These are phyloP conservation scores for Danaus melanippus DNA, from an alignment of 1,140 invertebrate species.

Conservation along the genomic window DNA sequence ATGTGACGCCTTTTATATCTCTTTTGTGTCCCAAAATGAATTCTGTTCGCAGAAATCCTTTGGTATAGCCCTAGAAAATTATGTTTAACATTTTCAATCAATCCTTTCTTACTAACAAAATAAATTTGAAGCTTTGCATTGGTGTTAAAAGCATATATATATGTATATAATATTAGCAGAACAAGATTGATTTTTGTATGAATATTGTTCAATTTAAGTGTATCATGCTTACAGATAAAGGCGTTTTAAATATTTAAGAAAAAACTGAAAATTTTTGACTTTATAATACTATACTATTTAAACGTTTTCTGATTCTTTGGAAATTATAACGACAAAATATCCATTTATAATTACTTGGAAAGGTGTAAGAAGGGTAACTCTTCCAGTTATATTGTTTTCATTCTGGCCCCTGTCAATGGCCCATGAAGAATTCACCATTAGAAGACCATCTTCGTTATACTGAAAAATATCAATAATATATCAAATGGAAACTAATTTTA, in stretches of 20 bases:
- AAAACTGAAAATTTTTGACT: too few relatives aligned
- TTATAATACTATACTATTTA: not conserved
- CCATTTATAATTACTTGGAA: conserved; percentile 46
- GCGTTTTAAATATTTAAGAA: too few relatives aligned
- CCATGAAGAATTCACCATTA: conserved; percentile 71
- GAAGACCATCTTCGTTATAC: conserved; percentile 66
- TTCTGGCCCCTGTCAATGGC: conserved; percentile 41
- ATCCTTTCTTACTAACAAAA: too few relatives aligned
- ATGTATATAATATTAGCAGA: too few relatives aligned
- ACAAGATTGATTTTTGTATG: too few relatives aligned
- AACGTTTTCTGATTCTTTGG: not conserved
- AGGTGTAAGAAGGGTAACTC: conserved; percentile 52
- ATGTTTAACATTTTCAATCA: too few relatives aligned
- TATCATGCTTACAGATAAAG: too few relatives aligned
- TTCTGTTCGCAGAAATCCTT: conserved; percentile 76
- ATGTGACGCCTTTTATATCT: conserved; percentile 76
- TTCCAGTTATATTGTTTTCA: conserved; percentile 60
- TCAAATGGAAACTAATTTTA: not conserved
- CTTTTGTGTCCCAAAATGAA: conserved; percentile 74
- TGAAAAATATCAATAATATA: conserved; percentile 29
- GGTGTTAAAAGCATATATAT: too few relatives aligned
- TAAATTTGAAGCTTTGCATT: too few relatives aligned
- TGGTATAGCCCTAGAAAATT: conserved; percentile 76
- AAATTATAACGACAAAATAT: not conserved
- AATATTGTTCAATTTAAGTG: too few relatives aligned